Evolutionary conservation across 2,797 vertebrate species (phyloP).

Genomic region (Anableps anableps): DNA sequence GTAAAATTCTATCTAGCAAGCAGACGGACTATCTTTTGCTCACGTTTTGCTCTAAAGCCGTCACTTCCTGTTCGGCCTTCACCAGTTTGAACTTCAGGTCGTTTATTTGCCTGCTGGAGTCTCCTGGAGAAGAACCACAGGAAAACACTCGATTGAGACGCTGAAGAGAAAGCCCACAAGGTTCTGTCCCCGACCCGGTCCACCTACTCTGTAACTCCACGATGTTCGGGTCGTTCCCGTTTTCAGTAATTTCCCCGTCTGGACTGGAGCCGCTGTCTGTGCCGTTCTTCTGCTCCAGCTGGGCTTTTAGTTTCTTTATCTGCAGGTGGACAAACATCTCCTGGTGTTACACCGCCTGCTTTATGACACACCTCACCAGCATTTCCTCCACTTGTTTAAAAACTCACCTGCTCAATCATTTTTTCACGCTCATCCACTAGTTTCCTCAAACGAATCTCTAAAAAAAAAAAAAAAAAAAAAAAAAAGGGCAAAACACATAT

Average conservation of each 20-base stretch:
- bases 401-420: constrained; percentile 91
- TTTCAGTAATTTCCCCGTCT: constrained; percentile 84
- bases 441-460: constrained; percentile 92
- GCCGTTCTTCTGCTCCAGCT: constrained; percentile 87
- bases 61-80: constrained; percentile 94
- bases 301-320: constrained; percentile 90
- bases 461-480: constrained; percentile 85
- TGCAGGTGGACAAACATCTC: constrained; percentile 58
- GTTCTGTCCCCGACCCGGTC: neutral
- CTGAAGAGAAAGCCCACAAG: neutral
- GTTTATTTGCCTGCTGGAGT: constrained; percentile 90
- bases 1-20: accelerated
- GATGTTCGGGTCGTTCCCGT: constrained; percentile 85
- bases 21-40: constrained; percentile 42
- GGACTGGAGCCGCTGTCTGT: constrained; percentile 67
- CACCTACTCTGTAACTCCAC: constrained; percentile 87
- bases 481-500: neutral
- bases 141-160: neutral
- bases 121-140: constrained; percentile 77
- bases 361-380: neutral
- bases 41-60: constrained; percentile 94
- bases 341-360: neutral
- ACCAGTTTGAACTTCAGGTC: constrained; percentile 97
- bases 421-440: constrained; percentile 91
- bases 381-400: neutral